Percentiles rank a stretch among this genome's conserved stretches.
These are phyloP conservation scores for Protobothrops flavoviridis DNA, from an alignment of 2,113 vertebrate genomes.

Conservation along the genomic window DNA sequence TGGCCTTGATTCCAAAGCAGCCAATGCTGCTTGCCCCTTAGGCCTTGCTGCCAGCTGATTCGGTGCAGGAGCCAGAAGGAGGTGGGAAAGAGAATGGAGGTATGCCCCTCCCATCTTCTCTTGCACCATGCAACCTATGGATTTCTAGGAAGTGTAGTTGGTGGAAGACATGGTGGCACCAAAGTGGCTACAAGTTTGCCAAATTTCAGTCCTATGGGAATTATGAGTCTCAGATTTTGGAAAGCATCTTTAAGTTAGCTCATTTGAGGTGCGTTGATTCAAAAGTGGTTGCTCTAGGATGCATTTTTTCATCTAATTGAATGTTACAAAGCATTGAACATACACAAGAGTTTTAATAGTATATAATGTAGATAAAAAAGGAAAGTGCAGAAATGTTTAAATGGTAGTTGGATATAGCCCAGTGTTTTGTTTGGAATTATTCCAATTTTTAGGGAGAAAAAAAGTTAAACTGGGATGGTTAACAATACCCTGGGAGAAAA, in stretches of 20 bases:
- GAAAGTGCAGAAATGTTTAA: background rate
- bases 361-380: background rate
- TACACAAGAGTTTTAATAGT: background rate
- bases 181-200: background rate
- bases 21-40: background rate
- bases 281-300: background rate
- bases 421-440: background rate
- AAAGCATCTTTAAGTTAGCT: background rate
- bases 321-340: background rate
- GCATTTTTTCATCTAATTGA: background rate
- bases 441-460: background rate
- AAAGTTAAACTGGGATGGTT: background rate
- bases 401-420: background rate
- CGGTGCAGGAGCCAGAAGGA: background rate
- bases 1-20: background rate
- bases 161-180: background rate
- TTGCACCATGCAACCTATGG: background rate
- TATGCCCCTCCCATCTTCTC: background rate
- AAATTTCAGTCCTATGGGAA: background rate
- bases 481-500: background rate
- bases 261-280: background rate
- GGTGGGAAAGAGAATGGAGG: background rate
- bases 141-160: background rate
- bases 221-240: background rate
- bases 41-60: background rate